A percentile compares a stretch with the other conserved stretches of the same genome.
Conservation (phyloP, 92 coral and sea anemone genomes). For the Epizoanthus illoricatus region DNA sequence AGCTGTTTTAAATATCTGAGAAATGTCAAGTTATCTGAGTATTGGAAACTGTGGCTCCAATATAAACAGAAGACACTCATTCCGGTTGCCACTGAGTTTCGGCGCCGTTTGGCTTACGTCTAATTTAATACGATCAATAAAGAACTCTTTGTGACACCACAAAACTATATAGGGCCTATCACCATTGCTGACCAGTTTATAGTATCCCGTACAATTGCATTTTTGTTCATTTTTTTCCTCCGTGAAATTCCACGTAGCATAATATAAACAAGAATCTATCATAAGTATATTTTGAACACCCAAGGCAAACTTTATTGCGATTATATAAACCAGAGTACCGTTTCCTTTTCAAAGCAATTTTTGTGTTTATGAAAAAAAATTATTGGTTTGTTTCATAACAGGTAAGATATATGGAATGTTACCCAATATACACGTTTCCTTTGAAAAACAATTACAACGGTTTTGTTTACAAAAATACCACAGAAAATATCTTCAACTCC, state of each 20-base stretch:
- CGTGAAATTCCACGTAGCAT: neutral
- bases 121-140: conserved; percentile 39
- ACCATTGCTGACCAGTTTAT: conserved; percentile 16
- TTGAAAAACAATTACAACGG: neutral
- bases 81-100: conserved; percentile 28
- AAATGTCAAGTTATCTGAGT: neutral
- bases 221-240: neutral
- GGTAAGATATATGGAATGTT: neutral
- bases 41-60: conserved; percentile 7
- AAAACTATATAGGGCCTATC: neutral
- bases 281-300: neutral
- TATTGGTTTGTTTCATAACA: neutral
- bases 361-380: neutral
- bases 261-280: neutral
- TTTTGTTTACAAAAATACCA: conserved; percentile 11
- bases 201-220: neutral
- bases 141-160: conserved; percentile 2
- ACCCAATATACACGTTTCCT: neutral
- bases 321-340: neutral
- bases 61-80: neutral
- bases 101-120: conserved; percentile 12
- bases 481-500: neutral
- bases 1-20: neutral
- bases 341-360: neutral
- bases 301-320: neutral